phyloP scores from a whole-genome alignment of 2,113 vertebrate genomes.

The Dipodomys merriami region DNA sequence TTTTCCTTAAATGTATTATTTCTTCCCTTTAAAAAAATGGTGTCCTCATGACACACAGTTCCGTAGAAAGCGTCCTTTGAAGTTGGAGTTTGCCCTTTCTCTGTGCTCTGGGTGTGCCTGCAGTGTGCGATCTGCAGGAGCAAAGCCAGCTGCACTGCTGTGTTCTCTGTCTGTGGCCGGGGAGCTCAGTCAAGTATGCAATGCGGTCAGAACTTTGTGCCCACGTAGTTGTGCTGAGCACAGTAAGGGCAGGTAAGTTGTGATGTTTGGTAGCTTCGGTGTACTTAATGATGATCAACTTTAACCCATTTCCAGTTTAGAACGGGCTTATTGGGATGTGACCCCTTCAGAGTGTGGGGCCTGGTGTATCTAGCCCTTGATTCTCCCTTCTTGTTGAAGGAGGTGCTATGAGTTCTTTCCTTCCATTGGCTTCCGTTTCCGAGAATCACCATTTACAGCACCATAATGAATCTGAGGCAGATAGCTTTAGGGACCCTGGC shows the following conservation, averaged over 20 bases:
- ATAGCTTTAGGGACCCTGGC: too few relatives aligned
- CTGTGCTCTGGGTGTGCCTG: background rate
- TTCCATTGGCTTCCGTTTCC: background rate
- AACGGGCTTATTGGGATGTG: background rate
- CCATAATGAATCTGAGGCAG: too few relatives aligned
- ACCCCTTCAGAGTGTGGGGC: fast-evolving
- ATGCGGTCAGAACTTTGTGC: too few relatives aligned
- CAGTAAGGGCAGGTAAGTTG: too few relatives aligned
- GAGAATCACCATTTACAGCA: fast-evolving
- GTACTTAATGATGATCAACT: background rate
- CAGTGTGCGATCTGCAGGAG: too few relatives aligned
- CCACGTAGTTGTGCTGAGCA: too few relatives aligned
- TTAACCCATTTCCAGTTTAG: background rate
- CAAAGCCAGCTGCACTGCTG: too few relatives aligned
- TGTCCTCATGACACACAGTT: background rate
- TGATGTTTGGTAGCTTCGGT: fast-evolving
- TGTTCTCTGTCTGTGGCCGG: too few relatives aligned
- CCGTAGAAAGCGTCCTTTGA: background rate
- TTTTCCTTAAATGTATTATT: background rate
- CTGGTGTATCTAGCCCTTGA: background rate
- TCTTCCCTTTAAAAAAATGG: too few relatives aligned
- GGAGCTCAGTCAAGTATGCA: too few relatives aligned
- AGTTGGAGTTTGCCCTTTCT: background rate
- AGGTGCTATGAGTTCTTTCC: background rate
- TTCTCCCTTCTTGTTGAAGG: background rate